Evolutionary conservation across 2,888 invertebrate genomes (phyloP).

Genomic region (Agrotis puta): DNA sequence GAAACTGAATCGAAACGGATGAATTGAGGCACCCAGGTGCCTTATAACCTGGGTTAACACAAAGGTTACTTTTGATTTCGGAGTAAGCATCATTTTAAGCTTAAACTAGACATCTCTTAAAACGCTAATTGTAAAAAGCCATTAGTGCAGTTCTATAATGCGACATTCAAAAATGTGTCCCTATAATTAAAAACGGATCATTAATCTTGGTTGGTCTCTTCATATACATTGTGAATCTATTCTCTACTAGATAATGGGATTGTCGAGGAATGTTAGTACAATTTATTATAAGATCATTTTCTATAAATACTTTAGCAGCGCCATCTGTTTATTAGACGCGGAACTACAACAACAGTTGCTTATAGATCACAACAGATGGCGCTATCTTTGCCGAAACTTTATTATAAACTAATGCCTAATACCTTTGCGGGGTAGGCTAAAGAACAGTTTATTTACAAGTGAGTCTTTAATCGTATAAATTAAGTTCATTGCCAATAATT

Average conservation of each 20-base stretch:
- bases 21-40: too few species aligned
- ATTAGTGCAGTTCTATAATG: too few species aligned
- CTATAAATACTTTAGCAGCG: conserved; percentile 5
- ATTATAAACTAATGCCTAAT: neutral
- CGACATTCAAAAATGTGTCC: too few species aligned
- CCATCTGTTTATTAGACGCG: conserved; percentile 15
- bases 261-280: neutral
- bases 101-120: too few species aligned
- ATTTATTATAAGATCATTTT: conserved; percentile 5
- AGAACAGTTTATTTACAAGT: neutral
- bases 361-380: conserved; percentile 34
- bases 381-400: neutral
- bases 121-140: too few species aligned
- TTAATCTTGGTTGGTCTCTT: too few species aligned
- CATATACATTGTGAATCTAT: neutral
- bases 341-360: neutral
- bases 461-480: neutral
- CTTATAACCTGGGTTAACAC: too few species aligned
- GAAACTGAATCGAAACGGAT: too few species aligned
- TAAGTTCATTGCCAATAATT: neutral
- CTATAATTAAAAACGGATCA: too few species aligned
- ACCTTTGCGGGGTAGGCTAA: neutral
- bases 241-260: neutral
- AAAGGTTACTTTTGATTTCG: too few species aligned
- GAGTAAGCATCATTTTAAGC: too few species aligned